Evolutionary conservation across 2,888 invertebrate genomes (phyloP).

Genomic region (Caenorhabditis sinica): DNA sequence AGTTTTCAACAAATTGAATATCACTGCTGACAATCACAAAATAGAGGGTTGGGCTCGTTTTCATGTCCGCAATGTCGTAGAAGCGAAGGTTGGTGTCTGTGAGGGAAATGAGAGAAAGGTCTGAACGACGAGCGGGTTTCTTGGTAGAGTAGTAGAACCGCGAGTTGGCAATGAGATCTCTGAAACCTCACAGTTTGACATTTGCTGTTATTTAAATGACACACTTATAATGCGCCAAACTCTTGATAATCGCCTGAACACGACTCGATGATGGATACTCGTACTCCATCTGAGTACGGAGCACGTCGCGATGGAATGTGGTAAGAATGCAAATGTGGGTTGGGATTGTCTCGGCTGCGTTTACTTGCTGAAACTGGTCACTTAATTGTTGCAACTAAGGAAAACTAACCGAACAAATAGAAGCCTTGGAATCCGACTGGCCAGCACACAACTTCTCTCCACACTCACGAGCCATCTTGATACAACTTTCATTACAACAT

Average conservation of each 20-base stretch:
- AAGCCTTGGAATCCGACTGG: background rate
- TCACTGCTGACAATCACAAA: slow-evolving; percentile 12
- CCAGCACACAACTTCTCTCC: slow-evolving; percentile 43
- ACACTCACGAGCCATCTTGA: slow-evolving; percentile 18
- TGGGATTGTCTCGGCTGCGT: slow-evolving; percentile 4
- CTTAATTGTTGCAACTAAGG: too few relatives aligned
- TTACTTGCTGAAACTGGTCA: too few relatives aligned
- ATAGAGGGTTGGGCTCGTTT: slow-evolving; percentile 4
- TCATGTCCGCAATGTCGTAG: slow-evolving; percentile 13
- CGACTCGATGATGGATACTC: slow-evolving; percentile 31
- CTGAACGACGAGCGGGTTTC: slow-evolving; percentile 17
- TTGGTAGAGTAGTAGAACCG: slow-evolving; percentile 38
- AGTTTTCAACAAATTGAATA: slow-evolving; percentile 14
- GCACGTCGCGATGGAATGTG: slow-evolving; percentile 22
- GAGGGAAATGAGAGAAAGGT: slow-evolving; percentile 27
- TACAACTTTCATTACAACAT: slow-evolving; percentile 50
- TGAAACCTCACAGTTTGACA: too few relatives aligned
- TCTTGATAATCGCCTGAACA: slow-evolving; percentile 17
- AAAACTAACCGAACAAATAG: too few relatives aligned
- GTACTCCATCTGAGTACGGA: slow-evolving; percentile 43
- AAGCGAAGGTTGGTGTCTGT: slow-evolving; percentile 46
- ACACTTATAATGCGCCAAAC: slow-evolving; percentile 40
- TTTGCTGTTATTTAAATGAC: too few relatives aligned
- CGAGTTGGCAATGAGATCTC: slow-evolving; percentile 29
- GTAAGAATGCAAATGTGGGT: slow-evolving; percentile 39